Base-by-base conservation (phyloP, 1,140 invertebrate species). In the Helicoverpa zea region DNA sequence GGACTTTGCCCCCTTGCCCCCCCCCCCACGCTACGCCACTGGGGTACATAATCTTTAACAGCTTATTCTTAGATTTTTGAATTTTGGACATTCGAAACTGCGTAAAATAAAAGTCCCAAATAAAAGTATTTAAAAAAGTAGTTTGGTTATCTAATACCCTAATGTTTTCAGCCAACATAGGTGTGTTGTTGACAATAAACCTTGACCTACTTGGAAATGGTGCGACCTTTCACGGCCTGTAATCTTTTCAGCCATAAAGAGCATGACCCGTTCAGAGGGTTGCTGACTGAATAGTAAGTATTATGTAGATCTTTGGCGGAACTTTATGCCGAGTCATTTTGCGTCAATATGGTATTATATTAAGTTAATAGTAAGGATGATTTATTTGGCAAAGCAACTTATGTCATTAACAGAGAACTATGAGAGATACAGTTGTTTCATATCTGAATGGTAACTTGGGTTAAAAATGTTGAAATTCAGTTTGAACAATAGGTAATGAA, bases 181-280 rank as follows among this genome's bases (percentile, higher is more conserved):
- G 35, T 66, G 35, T 59, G 18, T 59, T 66, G 63, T 66, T 12
- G 11, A 14, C 66, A 49, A 29, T 54, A 54, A 52, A 72, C 49
- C 49, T 72, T 72, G 68, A 72, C 68, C 68, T 52, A 30, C 23
- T 29, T n/a, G 16, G 11, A 14, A 72, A 72, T 54, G 68, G 68
- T 30, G 68, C 52, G 68, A 72, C 68, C 68, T 72, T 72, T 72
- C 18, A 30, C 68, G 68, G 49, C 23, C 14, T 30, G 49, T 54
- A 72, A n/a, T n/a, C 10, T 54, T 54, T 52, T 72, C 35, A 43
- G 68, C 13, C 49, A 29, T 52, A 72, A 23, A 52, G 47, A 72
- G 23, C 49, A 54, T 51, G 68, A 72, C 11, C 49, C 49, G 18
- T 54, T 72, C 47, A 11, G 23, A 54, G 52, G 68, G 49, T 11